Evolutionary conservation across 2,113 vertebrate genomes (phyloP).

Genomic region (Bambusicola thoracicus): DNA sequence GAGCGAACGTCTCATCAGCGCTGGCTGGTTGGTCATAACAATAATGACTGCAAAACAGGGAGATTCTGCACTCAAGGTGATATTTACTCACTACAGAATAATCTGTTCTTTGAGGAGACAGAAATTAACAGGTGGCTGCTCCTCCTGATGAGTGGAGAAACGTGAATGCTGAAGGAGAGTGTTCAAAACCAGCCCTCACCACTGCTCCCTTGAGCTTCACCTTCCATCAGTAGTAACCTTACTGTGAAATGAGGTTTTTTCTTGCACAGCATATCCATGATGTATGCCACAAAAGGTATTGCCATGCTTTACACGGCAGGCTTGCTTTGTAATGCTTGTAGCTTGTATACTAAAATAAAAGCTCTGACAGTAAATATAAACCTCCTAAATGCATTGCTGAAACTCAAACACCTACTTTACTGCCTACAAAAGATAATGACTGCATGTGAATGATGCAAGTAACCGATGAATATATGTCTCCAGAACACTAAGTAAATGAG

Average conservation of each 20-base stretch:
- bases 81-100: neutral
- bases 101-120: neutral
- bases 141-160: neutral
- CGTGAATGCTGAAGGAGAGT: neutral
- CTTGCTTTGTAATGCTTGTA: neutral
- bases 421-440: neutral
- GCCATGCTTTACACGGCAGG: neutral
- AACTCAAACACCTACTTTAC: neutral
- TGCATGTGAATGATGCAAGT: neutral
- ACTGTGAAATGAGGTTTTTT: neutral
- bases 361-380: neutral
- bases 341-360: neutral
- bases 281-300: neutral
- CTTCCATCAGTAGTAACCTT: accelerated
- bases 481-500: neutral
- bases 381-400: neutral
- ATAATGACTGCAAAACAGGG: neutral
- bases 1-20: too few relatives aligned
- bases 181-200: neutral
- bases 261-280: neutral
- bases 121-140: neutral
- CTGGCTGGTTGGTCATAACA: neutral
- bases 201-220: neutral
- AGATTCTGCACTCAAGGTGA: slow-evolving; percentile 9
- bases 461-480: neutral